Evolutionary conservation across 2,888 invertebrate species (phyloP), one percentile per base, ranked within the genome.

Genomic region (Agrypnus murinus): DNA sequence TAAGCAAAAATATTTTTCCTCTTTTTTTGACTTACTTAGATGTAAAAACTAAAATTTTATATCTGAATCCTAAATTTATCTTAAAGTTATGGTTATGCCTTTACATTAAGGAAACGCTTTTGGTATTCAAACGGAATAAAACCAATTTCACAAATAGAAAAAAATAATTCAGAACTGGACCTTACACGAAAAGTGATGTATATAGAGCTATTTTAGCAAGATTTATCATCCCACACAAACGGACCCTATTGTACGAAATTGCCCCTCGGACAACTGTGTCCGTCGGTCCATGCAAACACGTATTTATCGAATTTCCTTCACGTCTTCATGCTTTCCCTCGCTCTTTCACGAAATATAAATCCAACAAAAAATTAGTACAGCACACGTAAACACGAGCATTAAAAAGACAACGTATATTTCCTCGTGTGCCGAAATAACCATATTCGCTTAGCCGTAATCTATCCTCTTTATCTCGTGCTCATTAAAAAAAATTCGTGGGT

Each of bases 161-260:
- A 68, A 69, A 65, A 64, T 59, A 58, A 65, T 67, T 58, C 59
- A 59, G 58, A 68, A 53, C 59, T 50, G 59, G 58, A 64, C 48
- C 53, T 69, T 70, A 60, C 70, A 60, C 70, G 65, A 25, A 64
- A 71, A 66, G 66, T 63, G 63, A 71, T 66, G 70, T 70, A 70
- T 70, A 70, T 62, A 34, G 67, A 58, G 71, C 71, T 71, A 71
- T 71, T 71, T 71, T 67, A 34, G 67, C 59, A 59, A 64, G 71
- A 74, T 74, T 74, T 74, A 74, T 74, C 74, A 69, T 72, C 69
- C 71, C 71, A 69, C 69, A 72, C 74, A 69, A 74, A 71, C 71
- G 71, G 69, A 69, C 74, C 74, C 71, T 69, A 72, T 74, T 72
- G 74, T 74, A 65, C 63, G 48, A 74, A 74, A 74, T 74, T 74